Conservation (phyloP, 2,888 invertebrate genomes). For the Hydroisotoma schaefferi region DNA sequence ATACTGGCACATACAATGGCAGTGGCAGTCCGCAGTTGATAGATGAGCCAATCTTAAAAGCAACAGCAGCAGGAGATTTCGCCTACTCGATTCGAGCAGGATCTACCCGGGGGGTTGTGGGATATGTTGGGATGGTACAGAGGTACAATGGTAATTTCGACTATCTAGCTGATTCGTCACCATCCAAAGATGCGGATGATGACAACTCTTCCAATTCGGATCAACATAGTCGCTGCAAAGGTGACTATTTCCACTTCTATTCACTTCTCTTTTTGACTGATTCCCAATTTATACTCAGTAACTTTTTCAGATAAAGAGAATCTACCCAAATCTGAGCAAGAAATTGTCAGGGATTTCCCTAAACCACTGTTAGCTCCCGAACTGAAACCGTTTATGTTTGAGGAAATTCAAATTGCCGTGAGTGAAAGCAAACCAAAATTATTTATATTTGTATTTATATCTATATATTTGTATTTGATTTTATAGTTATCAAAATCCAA, state of each 20-base stretch:
- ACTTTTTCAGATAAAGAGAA: conserved; percentile 36
- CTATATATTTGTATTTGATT: conserved; percentile 2
- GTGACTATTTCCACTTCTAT: too few species aligned
- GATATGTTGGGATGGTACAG: not conserved
- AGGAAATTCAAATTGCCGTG: conserved; percentile 18
- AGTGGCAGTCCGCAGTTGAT: too few species aligned
- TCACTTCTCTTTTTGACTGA: too few species aligned
- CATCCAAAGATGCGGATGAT: not conserved
- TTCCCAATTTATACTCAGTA: too few species aligned
- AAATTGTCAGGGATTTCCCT: conserved; percentile 18
- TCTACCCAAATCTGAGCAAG: conserved; percentile 16
- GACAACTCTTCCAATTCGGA: too few species aligned
- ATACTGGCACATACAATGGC: not conserved
- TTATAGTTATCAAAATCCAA: conserved; percentile 21
- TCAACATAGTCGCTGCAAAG: too few species aligned
- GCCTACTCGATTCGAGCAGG: not conserved
- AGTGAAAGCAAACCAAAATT: not conserved
- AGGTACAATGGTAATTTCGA: not conserved
- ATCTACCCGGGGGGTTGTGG: too few species aligned
- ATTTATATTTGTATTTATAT: not conserved
- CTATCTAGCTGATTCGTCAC: not conserved
- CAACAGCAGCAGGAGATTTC: not conserved
- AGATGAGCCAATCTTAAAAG: not conserved
- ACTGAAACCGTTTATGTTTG: conserved; percentile 26
- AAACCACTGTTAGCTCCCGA: conserved; percentile 19